Conservation (phyloP, 2,113 vertebrate genomes). For the Pseudorectes ferrugineus region DNA sequence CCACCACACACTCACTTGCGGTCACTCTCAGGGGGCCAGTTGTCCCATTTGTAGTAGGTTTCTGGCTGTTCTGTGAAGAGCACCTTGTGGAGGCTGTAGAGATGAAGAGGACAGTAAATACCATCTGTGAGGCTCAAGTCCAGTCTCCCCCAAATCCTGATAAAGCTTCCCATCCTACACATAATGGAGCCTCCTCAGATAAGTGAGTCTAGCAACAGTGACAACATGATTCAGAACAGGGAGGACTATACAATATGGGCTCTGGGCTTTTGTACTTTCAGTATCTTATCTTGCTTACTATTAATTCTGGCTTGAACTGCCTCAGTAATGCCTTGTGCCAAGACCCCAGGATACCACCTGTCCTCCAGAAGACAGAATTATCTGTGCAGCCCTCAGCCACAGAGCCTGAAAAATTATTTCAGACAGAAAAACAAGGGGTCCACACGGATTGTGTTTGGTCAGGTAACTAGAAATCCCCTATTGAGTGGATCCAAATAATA, state of each 20-base stretch:
- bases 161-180: not conserved
- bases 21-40: conserved; percentile 98
- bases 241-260: not conserved
- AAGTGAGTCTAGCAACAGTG: not conserved
- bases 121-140: not conserved
- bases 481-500: not conserved
- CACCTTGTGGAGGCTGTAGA: conserved; percentile 92
- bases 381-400: not conserved
- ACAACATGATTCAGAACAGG: not conserved
- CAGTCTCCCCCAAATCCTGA: not conserved
- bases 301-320: not conserved
- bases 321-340: not conserved
- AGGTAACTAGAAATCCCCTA: not conserved
- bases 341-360: not conserved
- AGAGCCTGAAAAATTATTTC: not conserved
- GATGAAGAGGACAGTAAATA: not conserved
- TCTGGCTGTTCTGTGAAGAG: conserved; percentile 98
- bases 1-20: conserved; percentile 82
- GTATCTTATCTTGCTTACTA: not conserved
- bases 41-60: conserved; percentile 99
- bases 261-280: not conserved
- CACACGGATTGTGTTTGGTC: not conserved
- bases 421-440: not conserved
- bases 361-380: not conserved
- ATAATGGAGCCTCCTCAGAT: not conserved